Conservation (phyloP, 1,140 invertebrate genomes). For the Dendroctonus valens region DNA sequence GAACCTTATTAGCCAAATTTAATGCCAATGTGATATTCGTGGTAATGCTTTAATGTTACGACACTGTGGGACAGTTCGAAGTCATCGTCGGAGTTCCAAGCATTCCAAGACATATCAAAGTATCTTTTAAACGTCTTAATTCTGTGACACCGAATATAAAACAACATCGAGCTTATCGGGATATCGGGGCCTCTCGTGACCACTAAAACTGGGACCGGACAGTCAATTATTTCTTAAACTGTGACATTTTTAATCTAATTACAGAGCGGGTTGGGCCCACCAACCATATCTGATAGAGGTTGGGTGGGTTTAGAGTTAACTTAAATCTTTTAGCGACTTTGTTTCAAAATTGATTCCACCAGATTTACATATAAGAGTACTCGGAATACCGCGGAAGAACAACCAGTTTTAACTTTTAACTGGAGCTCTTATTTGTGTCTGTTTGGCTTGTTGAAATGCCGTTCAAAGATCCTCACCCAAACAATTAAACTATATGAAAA, state of each 20-base stretch:
- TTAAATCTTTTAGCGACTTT: slow-evolving; percentile 13
- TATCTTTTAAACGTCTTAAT: slow-evolving; percentile 41
- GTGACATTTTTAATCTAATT: slow-evolving; percentile 51
- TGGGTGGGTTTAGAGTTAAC: slow-evolving; percentile 24
- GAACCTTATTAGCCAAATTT: no score
- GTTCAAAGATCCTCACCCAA: no score
- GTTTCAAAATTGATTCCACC: slow-evolving; percentile 11
- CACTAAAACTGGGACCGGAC: slow-evolving; percentile 37
- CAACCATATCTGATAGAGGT: slow-evolving; percentile 36
- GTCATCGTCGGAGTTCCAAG: slow-evolving; percentile 20
- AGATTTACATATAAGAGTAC: slow-evolving; percentile 12
- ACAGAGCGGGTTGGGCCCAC: slow-evolving; percentile 44
- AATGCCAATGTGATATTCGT: not conserved
- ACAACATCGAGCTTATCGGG: slow-evolving; percentile 38
- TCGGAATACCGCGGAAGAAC: not conserved
- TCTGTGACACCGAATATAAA: slow-evolving; percentile 41
- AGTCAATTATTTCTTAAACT: slow-evolving; percentile 50
- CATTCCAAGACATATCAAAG: slow-evolving; percentile 33
- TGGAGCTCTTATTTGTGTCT: no score
- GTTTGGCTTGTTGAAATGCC: no score
- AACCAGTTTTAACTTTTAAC: no score
- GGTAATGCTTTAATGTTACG: not conserved
- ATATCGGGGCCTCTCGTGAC: slow-evolving; percentile 29
- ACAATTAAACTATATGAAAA: no score
- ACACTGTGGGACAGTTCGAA: slow-evolving; percentile 11